Conservation (phyloP, 2,888 invertebrate species). For the Pycnomerus fuliginosus region DNA sequence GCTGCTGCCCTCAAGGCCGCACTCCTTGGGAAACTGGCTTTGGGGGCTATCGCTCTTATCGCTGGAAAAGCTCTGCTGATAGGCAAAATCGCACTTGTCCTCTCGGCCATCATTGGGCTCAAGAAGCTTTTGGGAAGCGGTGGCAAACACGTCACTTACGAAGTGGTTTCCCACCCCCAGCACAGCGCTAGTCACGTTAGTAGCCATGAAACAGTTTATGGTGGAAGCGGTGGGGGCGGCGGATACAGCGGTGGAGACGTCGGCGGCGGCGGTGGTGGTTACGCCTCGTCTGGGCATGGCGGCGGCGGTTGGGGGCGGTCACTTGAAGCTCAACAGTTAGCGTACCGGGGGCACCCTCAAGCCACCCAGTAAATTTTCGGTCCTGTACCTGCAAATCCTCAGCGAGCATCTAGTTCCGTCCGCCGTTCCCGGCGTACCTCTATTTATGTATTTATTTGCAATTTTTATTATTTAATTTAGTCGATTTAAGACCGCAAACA, state of each 20-base stretch:
- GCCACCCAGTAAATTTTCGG: constrained; percentile 18
- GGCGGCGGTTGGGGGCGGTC: constrained; percentile 77
- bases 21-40: constrained; percentile 73
- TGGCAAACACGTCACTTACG: constrained; percentile 81
- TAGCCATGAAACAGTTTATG: constrained; percentile 65
- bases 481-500: constrained; percentile 35
- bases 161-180: constrained; percentile 83
- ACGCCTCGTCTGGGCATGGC: constrained; percentile 50
- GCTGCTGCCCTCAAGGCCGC: constrained; percentile 77
- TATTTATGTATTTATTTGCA: constrained; percentile 43
- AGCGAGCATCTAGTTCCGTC: constrained; percentile 36
- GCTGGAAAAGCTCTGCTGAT: constrained; percentile 83
- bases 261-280: constrained; percentile 50
- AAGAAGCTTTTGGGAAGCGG: constrained; percentile 76
- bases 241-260: constrained; percentile 60
- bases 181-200: constrained; percentile 70
- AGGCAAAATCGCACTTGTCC: constrained; percentile 80
- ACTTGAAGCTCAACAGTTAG: constrained; percentile 72
- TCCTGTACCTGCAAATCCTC: constrained; percentile 49
- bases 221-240: constrained; percentile 47
- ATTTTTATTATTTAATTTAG: constrained; percentile 10
- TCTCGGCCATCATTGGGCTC: constrained; percentile 80
- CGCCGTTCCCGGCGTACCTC: constrained; percentile 31
- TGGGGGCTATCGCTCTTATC: constrained; percentile 80
- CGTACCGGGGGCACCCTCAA: constrained; percentile 69